These are phyloP conservation scores for Cryptocephalus moraei DNA, from an alignment of 2,888 invertebrate genomes.

Conservation along the genomic window DNA sequence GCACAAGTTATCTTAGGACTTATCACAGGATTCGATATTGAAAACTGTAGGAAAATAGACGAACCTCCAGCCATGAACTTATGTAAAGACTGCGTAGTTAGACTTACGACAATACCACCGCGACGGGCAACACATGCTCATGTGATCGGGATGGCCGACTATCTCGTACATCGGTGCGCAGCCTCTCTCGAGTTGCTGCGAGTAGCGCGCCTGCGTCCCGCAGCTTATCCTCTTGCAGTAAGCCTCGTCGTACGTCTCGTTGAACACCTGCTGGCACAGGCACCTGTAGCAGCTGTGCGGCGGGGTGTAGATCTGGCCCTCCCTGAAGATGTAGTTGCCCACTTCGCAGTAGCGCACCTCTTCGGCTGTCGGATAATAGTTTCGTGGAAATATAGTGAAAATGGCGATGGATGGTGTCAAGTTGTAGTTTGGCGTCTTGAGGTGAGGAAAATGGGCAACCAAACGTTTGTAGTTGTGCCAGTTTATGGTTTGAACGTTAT, in stretches of 20 bases:
- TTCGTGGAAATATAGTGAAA: no score
- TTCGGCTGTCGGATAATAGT: no score
- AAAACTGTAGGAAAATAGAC: no score
- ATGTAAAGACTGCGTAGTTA: background rate
- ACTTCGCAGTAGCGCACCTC: background rate
- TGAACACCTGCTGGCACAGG: conserved; percentile 5
- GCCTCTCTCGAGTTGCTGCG: conserved; percentile 3
- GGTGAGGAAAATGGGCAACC: no score
- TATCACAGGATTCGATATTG: no score
- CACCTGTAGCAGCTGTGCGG: conserved; percentile 4
- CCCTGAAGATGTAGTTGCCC: background rate
- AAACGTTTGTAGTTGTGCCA: no score
- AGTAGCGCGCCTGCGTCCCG: conserved; percentile 2
- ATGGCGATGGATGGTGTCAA: no score
- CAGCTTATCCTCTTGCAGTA: conserved; percentile 4
- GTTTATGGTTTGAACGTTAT: no score
- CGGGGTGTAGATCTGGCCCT: conserved; percentile 4
- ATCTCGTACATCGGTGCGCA: conserved; percentile 7
- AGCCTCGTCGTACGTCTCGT: conserved; percentile 5
- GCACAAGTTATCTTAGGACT: no score
- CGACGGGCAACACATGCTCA: conserved; percentile 9
- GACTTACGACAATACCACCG: conserved; percentile 14
- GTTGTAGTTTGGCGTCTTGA: no score
- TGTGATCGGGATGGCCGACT: background rate
- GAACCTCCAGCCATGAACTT: no score